Conservation (phyloP, 2,888 invertebrate genomes). For the Uloborus plumipes region DNA sequence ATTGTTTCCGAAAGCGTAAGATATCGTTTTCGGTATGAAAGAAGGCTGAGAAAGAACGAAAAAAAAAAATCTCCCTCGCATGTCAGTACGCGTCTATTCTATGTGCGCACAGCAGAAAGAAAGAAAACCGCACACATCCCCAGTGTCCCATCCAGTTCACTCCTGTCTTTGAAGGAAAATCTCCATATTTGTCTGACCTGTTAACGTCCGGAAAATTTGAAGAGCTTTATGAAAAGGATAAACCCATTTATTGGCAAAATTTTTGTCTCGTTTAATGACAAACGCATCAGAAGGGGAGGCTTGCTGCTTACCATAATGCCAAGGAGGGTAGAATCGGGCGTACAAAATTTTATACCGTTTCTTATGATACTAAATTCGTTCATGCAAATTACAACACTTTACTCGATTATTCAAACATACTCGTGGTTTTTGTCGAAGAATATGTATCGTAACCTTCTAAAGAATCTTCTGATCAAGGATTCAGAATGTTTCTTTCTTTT, state of each 20-base stretch:
- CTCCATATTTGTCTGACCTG: slow-evolving; percentile 46
- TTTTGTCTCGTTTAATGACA: slow-evolving; percentile 36
- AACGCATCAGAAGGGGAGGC: neutral
- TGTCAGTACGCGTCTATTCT: neutral
- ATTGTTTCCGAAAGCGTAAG: slow-evolving; percentile 62
- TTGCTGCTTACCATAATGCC: neutral
- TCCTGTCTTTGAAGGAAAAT: slow-evolving; percentile 12
- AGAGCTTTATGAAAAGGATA: slow-evolving; percentile 34
- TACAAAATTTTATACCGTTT: too few species aligned
- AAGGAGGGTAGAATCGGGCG: neutral
- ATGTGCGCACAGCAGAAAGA: neutral
- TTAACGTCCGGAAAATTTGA: slow-evolving; percentile 46
- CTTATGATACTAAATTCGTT: neutral
- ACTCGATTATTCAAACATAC: slow-evolving; percentile 4
- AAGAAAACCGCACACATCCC: slow-evolving; percentile 17
- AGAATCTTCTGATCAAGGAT: too few species aligned
- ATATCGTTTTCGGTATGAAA: slow-evolving; percentile 48
- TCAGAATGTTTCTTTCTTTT: too few species aligned
- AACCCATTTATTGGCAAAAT: slow-evolving; percentile 43
- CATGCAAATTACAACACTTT: slow-evolving; percentile 1
- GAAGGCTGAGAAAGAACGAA: slow-evolving; percentile 13
- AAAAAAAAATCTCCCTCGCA: slow-evolving; percentile 2
- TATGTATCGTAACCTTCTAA: neutral
- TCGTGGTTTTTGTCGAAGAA: neutral
- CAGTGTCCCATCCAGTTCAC: slow-evolving; percentile 22